Conservation (phyloP, 2,797 vertebrate species). For the Pseudochirops corinnae region DNA sequence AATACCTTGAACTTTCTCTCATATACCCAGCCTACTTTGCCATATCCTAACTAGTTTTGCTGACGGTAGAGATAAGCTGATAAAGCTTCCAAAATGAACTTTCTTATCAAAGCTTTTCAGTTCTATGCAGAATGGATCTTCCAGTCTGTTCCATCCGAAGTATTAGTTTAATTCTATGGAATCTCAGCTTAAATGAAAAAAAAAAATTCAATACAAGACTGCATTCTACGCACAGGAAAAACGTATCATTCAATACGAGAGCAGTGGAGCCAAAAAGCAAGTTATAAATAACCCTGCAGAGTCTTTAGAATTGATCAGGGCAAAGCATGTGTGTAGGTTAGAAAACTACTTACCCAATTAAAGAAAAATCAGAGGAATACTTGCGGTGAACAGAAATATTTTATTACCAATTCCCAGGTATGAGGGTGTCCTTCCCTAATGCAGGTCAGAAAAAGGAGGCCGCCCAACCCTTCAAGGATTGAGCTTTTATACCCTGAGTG, state of each 20-base stretch:
- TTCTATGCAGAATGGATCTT: background rate
- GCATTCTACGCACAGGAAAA: background rate
- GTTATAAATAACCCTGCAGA: background rate
- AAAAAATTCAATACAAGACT: background rate
- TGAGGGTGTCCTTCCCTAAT: no score
- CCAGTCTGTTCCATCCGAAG: background rate
- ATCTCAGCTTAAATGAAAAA: background rate
- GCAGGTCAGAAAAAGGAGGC: no score
- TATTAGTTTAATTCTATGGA: background rate
- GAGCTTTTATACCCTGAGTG: no score
- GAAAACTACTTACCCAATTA: no score
- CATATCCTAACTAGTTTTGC: conserved; percentile 14
- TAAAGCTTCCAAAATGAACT: background rate
- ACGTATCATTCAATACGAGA: background rate
- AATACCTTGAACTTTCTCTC: background rate
- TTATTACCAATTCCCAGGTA: no score
- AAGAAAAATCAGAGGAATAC: no score
- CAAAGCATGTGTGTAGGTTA: background rate
- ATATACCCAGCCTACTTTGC: background rate
- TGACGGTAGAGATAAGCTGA: conserved; percentile 1
- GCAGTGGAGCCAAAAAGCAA: background rate
- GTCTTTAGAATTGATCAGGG: background rate
- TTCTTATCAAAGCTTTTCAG: conserved; percentile 32
- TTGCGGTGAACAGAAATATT: no score
- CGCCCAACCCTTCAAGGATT: no score